These are phyloP conservation scores for Leptothorax acervorum DNA, from an alignment of 2,888 invertebrate genomes.

Conservation along the genomic window DNA sequence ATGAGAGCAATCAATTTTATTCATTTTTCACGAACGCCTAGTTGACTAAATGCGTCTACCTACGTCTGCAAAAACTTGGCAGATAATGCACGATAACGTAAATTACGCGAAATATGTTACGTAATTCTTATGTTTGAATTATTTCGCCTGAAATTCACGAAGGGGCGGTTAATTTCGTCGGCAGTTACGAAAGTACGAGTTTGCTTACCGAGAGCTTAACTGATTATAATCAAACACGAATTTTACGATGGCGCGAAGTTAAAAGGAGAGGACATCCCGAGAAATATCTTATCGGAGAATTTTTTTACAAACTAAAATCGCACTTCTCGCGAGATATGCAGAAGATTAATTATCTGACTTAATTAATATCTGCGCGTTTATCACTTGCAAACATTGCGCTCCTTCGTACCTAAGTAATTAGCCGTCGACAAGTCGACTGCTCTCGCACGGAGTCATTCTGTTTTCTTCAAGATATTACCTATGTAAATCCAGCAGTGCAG, in stretches of 20 bases:
- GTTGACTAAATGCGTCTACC: background rate
- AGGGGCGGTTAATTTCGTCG: background rate
- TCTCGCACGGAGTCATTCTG: background rate
- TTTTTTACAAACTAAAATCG: background rate
- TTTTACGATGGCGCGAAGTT: background rate
- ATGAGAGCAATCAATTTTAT: slow-evolving; percentile 19
- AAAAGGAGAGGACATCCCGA: background rate
- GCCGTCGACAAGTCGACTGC: background rate
- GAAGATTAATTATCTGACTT: slow-evolving; percentile 5
- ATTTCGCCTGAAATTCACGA: slow-evolving; percentile 7
- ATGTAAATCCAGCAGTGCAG: background rate
- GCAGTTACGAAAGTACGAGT: background rate
- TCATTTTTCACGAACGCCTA: background rate
- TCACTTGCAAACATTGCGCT: background rate
- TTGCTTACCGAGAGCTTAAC: background rate
- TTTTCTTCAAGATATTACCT: background rate
- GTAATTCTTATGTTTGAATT: background rate
- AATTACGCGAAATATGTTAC: background rate
- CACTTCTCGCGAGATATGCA: background rate
- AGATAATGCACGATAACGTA: background rate
- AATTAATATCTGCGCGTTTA: background rate
- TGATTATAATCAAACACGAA: background rate
- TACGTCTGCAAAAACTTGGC: background rate
- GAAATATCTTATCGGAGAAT: background rate
- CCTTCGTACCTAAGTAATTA: background rate